phyloP scores from a whole-genome alignment of 1,140 invertebrate species.

The Nautilus pompilius region DNA sequence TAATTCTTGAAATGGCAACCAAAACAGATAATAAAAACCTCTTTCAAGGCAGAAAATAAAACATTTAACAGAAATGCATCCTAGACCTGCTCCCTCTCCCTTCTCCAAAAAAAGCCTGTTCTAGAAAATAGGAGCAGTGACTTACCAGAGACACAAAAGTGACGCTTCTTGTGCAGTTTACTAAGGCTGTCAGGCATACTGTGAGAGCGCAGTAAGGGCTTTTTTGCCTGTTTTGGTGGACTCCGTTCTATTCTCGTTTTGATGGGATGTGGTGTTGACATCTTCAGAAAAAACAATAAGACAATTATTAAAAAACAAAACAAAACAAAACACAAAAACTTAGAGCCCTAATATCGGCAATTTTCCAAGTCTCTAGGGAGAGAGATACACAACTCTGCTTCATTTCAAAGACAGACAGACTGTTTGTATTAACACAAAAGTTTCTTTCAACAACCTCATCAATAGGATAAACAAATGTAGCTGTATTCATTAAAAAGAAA shows the following conservation, averaged over 20 bases:
- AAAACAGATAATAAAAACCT: constrained; percentile 16
- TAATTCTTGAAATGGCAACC: constrained; percentile 3
- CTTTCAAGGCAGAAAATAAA: constrained; percentile 13
- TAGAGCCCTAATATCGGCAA: not conserved
- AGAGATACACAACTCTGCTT: too few species aligned
- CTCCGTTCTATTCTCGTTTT: constrained; percentile 60
- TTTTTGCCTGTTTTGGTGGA: constrained; percentile 25
- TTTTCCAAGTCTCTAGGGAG: too few species aligned
- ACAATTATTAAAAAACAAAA: constrained; percentile 1
- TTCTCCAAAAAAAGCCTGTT: not conserved
- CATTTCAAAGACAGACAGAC: not conserved
- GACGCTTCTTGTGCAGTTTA: constrained; percentile 34
- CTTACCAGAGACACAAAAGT: constrained; percentile 27
- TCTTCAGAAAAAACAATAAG: constrained; percentile 59
- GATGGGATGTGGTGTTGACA: constrained; percentile 65
- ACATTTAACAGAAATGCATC: constrained; percentile 12
- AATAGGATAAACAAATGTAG: too few species aligned
- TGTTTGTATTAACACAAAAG: not conserved
- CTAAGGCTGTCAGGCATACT: constrained; percentile 48
- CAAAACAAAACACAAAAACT: not conserved
- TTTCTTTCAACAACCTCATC: not conserved
- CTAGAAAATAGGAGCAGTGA: not conserved
- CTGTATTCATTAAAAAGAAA: too few species aligned
- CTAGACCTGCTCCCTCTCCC: not conserved
- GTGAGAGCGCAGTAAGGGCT: constrained; percentile 32